These are phyloP conservation scores for Hydrolagus affinis DNA, from an alignment of 2,113 vertebrate genomes.

Conservation along the genomic window DNA sequence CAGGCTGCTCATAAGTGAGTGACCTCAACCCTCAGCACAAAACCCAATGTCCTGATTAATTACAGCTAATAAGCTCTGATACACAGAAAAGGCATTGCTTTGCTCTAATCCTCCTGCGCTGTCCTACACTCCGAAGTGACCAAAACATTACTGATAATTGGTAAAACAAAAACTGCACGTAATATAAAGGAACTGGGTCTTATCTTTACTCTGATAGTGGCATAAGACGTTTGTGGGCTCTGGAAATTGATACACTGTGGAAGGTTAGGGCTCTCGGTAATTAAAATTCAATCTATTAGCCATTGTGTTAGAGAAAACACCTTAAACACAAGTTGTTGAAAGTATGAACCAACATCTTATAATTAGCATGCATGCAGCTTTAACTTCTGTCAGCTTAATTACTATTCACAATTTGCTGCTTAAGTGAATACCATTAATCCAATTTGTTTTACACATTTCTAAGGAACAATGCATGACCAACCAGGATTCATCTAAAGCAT, in stretches of 20 bases:
- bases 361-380: conserved; percentile 32
- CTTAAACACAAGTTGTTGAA: conserved; percentile 33
- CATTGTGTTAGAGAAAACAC: conserved; percentile 31
- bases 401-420: conserved; percentile 33
- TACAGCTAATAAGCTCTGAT: conserved; percentile 72
- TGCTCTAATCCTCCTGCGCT: conserved; percentile 65
- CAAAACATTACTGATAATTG: conserved; percentile 62
- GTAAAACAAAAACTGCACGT: conserved; percentile 56
- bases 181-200: conserved; percentile 40
- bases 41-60: conserved; percentile 75
- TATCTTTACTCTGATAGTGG: background rate
- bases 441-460: conserved; percentile 33
- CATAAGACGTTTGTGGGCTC: conserved; percentile 11
- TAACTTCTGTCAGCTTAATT: conserved; percentile 33
- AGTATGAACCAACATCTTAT: conserved; percentile 30
- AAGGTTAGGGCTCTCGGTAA: conserved; percentile 17
- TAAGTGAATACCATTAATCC: conserved; percentile 33
- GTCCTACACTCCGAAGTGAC: conserved; percentile 74
- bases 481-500: conserved; percentile 33
- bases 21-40: conserved; percentile 69
- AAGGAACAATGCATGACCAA: conserved; percentile 33
- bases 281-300: conserved; percentile 32
- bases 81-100: conserved; percentile 58
- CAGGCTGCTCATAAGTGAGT: conserved; percentile 65
- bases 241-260: conserved; percentile 20